Conservation (phyloP, 2,797 vertebrate species). For the Halcyon chelicuti region DNA sequence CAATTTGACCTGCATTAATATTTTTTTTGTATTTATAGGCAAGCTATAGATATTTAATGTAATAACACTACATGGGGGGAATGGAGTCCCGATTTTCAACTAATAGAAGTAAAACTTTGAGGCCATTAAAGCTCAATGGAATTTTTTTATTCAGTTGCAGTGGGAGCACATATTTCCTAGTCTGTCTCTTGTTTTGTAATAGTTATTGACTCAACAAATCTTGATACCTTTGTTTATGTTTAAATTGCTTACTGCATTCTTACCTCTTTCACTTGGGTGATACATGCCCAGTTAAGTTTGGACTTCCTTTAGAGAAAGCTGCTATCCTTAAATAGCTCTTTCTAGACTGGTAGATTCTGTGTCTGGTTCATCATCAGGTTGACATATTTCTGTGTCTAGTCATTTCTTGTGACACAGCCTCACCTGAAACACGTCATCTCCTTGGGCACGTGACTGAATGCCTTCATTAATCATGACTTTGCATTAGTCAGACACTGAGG, state of each 20-base stretch:
- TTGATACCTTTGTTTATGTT: background rate
- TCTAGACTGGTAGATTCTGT: background rate
- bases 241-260: background rate
- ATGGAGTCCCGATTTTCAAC: background rate
- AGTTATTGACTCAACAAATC: background rate
- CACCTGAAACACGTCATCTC: background rate
- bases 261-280: background rate
- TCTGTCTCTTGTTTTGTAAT: background rate
- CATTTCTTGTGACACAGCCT: conserved; percentile 17
- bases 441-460: background rate
- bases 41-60: background rate
- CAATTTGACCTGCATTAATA: background rate
- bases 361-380: background rate
- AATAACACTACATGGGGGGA: background rate
- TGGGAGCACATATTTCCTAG: background rate
- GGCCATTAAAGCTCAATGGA: background rate
- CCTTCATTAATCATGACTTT: conserved; percentile 3
- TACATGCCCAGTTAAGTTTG: background rate
- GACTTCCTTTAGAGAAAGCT: background rate
- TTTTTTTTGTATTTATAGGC: too few species aligned
- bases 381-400: conserved; percentile 14
- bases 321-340: background rate
- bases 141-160: background rate
- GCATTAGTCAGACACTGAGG: conserved; percentile 29
- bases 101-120: background rate